phyloP scores from a whole-genome alignment of 2,113 vertebrate species.

The Podiceps cristatus region DNA sequence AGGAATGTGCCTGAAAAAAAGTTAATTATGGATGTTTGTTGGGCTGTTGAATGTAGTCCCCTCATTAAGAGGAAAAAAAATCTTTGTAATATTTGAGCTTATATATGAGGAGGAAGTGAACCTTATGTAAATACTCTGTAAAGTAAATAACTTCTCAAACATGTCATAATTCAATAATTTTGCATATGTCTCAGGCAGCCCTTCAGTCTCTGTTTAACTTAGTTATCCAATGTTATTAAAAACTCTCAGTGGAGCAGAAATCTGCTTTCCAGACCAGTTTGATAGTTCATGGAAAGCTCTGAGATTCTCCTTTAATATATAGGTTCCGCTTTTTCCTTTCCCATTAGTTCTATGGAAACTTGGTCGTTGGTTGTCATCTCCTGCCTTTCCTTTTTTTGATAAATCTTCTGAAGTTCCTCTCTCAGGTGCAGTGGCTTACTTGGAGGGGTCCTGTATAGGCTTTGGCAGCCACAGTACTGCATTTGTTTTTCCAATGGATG shows the following conservation, averaged over 20 bases:
- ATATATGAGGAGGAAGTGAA: conserved; percentile 47
- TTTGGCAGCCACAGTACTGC: not conserved
- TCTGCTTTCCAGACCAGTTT: conserved; percentile 27
- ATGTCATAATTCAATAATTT: conserved; percentile 58
- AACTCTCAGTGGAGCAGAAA: not conserved
- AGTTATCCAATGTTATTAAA: conserved; percentile 15
- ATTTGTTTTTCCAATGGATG: not conserved
- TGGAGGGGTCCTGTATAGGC: not conserved
- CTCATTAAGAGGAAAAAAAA: not conserved
- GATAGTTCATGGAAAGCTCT: not conserved
- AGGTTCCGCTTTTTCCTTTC: not conserved
- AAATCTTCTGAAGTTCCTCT: not conserved
- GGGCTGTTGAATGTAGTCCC: conserved; percentile 17
- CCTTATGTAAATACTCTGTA: conserved; percentile 29
- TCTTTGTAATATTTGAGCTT: conserved; percentile 48
- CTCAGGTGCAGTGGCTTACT: not conserved
- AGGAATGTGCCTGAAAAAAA: conserved; percentile 40
- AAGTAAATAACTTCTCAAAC: conserved; percentile 56
- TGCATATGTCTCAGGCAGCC: conserved; percentile 24
- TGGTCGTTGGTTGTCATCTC: not conserved
- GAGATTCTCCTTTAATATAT: not conserved
- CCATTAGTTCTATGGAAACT: not conserved
- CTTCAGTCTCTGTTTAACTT: conserved; percentile 48
- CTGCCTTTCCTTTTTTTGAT: not conserved
- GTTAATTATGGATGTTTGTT: conserved; percentile 42